Conservation (phyloP, 1,140 invertebrate genomes). For the Hylyphantes graminicola region DNA sequence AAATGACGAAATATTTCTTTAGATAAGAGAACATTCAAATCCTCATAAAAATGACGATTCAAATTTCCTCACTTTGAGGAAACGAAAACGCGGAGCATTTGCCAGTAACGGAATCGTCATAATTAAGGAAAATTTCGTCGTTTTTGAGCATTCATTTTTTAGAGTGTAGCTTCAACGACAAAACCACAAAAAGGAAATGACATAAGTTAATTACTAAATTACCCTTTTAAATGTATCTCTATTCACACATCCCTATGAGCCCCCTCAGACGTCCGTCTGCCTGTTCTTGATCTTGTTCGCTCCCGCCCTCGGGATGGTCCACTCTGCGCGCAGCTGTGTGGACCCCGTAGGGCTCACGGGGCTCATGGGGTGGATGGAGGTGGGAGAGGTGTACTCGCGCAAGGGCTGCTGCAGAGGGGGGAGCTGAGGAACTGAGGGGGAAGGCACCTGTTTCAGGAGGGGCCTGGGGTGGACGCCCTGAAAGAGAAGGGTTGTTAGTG, state of each 20-base stretch:
- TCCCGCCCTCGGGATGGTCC: slow-evolving; percentile 40
- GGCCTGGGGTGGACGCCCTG: slow-evolving; percentile 33
- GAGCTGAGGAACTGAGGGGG: slow-evolving; percentile 57
- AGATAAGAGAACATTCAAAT: too few relatives aligned
- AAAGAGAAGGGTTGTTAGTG: not conserved
- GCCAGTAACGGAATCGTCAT: too few relatives aligned
- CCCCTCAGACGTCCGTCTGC: slow-evolving; percentile 47
- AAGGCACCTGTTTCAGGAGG: slow-evolving; percentile 55
- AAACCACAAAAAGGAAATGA: too few relatives aligned
- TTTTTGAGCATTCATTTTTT: too few relatives aligned
- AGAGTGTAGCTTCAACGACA: too few relatives aligned
- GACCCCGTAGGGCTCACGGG: slow-evolving; percentile 19
- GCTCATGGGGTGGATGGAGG: not conserved
- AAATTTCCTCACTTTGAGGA: too few relatives aligned
- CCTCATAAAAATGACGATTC: too few relatives aligned
- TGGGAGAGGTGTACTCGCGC: slow-evolving; percentile 42
- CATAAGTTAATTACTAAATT: too few relatives aligned
- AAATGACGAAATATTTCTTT: too few relatives aligned
- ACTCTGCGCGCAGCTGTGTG: slow-evolving; percentile 32
- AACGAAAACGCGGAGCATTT: too few relatives aligned
- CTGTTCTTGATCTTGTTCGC: slow-evolving; percentile 51
- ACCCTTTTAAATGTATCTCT: not conserved
- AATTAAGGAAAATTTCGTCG: too few relatives aligned
- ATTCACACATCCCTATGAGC: not conserved
- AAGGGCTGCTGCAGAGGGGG: slow-evolving; percentile 39